phyloP scores from a whole-genome alignment of 2,113 vertebrate species.

The Trinectes maculatus region DNA sequence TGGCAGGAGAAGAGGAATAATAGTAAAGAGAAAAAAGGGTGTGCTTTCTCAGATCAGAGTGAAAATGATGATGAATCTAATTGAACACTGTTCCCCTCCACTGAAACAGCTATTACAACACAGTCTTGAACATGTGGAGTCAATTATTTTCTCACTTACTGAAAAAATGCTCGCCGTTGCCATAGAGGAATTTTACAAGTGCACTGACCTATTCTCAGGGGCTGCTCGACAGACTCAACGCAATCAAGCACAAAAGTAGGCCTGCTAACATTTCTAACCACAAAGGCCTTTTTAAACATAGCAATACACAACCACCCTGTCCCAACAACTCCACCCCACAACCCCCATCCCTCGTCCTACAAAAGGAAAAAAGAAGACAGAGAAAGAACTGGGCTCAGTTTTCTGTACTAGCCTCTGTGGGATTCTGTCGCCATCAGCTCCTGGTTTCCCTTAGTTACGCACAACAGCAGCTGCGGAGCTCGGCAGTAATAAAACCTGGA shows the following conservation, averaged over 20 bases:
- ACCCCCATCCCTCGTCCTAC: slow-evolving; percentile 45
- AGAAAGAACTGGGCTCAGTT: slow-evolving; percentile 60
- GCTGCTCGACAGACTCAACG: slow-evolving; percentile 69
- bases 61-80: slow-evolving; percentile 30
- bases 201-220: slow-evolving; percentile 74
- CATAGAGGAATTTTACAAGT: slow-evolving; percentile 75
- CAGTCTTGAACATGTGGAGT: slow-evolving; percentile 67
- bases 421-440: slow-evolving; percentile 83
- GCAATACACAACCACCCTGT: slow-evolving; percentile 48
- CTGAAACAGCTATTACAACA: slow-evolving; percentile 65
- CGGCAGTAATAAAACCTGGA: slow-evolving; percentile 90
- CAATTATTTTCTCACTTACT: slow-evolving; percentile 76
- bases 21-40: not conserved
- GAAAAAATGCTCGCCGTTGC: slow-evolving; percentile 68
- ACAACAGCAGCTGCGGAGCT: slow-evolving; percentile 91
- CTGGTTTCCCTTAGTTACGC: slow-evolving; percentile 89
- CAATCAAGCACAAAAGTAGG: slow-evolving; percentile 76
- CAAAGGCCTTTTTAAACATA: slow-evolving; percentile 75
- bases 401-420: slow-evolving; percentile 70
- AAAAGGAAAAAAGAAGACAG: slow-evolving; percentile 24
- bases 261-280: slow-evolving; percentile 72
- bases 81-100: slow-evolving; percentile 39
- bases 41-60: not conserved
- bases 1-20: not conserved
- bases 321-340: slow-evolving; percentile 28